Base-by-base conservation (phyloP, 2,888 invertebrate species). In the Nematopogon swammerdamellus region DNA sequence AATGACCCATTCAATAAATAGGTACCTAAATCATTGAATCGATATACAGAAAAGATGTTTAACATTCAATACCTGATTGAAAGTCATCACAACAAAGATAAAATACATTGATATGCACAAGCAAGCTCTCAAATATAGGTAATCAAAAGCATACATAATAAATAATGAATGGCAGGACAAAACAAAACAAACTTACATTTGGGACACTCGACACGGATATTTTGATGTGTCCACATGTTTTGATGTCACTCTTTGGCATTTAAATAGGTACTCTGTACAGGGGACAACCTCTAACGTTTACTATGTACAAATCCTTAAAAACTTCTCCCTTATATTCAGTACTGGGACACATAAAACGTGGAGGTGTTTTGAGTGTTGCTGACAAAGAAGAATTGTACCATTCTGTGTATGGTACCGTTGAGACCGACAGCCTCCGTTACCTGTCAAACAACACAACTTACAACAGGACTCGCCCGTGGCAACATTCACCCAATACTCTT, bases 321-420 rank as follows among this genome's bases (percentile, higher is more conserved):
- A 25, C 25, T 36, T 4, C 3, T 36, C 36, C 11, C 3, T 14
- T 36, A 8, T 14, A 36, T 14, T 80, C 76, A 82, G 70, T 80
- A 82, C 68, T 82, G 80, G 65, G 82, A 82, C 67, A 83, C 83
- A 74, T 83, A 83, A 82, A 83, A 83, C 70, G 83, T 83, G 65
- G 83, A 82, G 55, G 80, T 80, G 77, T 82, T 82, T 71, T 82
- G 80, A 65, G 82, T 71, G 63, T 81, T 80, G 74, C 82, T 82
- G 68, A 82, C 76, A 65, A 83, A 82, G 82, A 83, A 83, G 80
- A 82, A 83, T 63, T 83, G 82, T 68, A 82, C 82, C 80, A 83
- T 76, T 75, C 82, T 79, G 77, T 82, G 80, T 67, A 82, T 80
- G 72, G 81, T 82, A 72, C 82, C 81, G 81, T 82, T 80, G 72